Base-by-base conservation (phyloP, 2,113 vertebrate species). In the Corythaeola cristata region DNA sequence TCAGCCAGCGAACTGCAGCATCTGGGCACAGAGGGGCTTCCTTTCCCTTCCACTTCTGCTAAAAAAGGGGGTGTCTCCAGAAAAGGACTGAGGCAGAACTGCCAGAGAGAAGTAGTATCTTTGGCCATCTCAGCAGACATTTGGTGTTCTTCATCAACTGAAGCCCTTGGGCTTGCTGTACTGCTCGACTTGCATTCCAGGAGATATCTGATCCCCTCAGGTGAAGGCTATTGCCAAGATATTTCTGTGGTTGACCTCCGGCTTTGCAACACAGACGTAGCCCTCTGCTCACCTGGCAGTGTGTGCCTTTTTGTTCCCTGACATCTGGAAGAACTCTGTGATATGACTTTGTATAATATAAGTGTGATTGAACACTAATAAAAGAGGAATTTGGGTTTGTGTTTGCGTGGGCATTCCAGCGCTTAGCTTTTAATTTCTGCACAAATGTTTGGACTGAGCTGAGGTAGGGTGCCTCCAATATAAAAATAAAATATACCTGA, bases 171-270 rank as follows among this genome's bases (percentile, higher is more conserved):
- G 1, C 39, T 90, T 68, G 55, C 59, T 86, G 6, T 69, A 12
- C 74, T 49, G n/a, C 28, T 80, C 12, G 67, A 64, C 28, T 44
- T 83, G 50, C 32, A n/a, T 80, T 80, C 75, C 72, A 73, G 50
- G 24, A 83, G 75, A 62, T 39, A 73, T n/a, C 15, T n/a, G 58
- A 95, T 69, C 30, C 22, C 9, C 17, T 49, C 75, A 88, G 50
- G 37, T 77, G 41, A 94, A 76, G 44, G 12, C 41, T 69, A 9
- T 30, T 69, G 90, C 85, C 79, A 90, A 66, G 55, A 35, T 80
- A 88, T 86, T 90, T 90, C 83, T 88, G 85, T 77, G 67, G 90
- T 22, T 88, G 79, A 71, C 72, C 75, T 93, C 83, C 53, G 67
- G 75, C 78, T 94, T 90, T 92, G 59, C 50, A 69, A 30, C 12